phyloP scores from a whole-genome alignment of 2,888 invertebrate species.

The Dione juno region DNA sequence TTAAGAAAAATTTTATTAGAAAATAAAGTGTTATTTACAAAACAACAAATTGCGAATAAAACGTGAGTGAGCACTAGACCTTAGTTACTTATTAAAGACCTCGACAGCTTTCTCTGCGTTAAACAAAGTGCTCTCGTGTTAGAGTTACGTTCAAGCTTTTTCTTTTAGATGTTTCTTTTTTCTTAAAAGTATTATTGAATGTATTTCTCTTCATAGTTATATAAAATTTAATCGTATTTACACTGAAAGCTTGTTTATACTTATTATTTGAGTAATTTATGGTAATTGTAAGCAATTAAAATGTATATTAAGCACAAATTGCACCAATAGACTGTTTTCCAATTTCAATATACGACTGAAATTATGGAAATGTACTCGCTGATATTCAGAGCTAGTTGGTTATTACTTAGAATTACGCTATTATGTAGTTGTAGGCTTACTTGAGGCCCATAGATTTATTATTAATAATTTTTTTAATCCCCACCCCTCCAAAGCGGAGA shows the following conservation, averaged over 20 bases:
- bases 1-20: too few relatives aligned
- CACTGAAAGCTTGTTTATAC: too few relatives aligned
- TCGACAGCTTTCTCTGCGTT: constrained; percentile 32
- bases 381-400: background rate
- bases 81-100: constrained; percentile 27
- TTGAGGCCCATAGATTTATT: too few relatives aligned
- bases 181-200: background rate
- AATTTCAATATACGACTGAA: background rate
- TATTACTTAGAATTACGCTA: background rate
- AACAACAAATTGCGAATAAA: constrained; percentile 3
- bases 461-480: too few relatives aligned
- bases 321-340: background rate
- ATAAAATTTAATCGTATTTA: too few relatives aligned
- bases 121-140: constrained; percentile 33
- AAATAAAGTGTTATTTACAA: background rate
- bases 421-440: background rate
- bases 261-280: background rate
- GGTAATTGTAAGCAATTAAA: background rate
- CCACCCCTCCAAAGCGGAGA: too few relatives aligned
- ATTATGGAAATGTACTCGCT: background rate
- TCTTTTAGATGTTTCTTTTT: constrained; percentile 13
- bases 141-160: constrained; percentile 24
- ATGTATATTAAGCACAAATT: background rate
- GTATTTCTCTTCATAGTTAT: background rate
- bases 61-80: constrained; percentile 19